These are phyloP conservation scores for Cyclopterus lumpus DNA, from an alignment of 2,797 vertebrate species.

Conservation along the genomic window DNA sequence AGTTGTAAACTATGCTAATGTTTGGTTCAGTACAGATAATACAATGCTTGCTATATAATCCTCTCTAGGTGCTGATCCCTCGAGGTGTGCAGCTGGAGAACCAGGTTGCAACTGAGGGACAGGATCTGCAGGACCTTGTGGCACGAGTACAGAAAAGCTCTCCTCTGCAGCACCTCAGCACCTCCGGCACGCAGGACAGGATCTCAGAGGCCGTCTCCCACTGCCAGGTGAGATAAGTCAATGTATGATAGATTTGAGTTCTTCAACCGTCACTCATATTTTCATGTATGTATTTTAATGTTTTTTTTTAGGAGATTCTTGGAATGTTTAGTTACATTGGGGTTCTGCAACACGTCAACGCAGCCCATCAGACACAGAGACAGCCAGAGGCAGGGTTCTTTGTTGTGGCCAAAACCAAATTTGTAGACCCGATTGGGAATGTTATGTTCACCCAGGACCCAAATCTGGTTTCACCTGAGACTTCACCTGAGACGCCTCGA, in stretches of 20 bases:
- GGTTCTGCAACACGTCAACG: slow-evolving; percentile 17
- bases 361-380: slow-evolving; percentile 18
- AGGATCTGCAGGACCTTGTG: slow-evolving; percentile 41
- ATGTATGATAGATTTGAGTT: not conserved
- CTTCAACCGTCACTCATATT: not conserved
- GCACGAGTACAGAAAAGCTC: slow-evolving; percentile 17
- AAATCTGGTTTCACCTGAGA: slow-evolving; percentile 9
- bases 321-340: slow-evolving; percentile 42
- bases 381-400: slow-evolving; percentile 34
- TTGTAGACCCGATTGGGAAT: slow-evolving; percentile 37
- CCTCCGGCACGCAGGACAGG: slow-evolving; percentile 17
- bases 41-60: not conserved
- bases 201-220: slow-evolving; percentile 33
- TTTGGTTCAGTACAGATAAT: not conserved
- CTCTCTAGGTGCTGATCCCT: slow-evolving; percentile 40
- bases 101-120: slow-evolving; percentile 32
- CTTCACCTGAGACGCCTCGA: slow-evolving; percentile 6
- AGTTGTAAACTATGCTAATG: not conserved
- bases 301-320: slow-evolving; percentile 55
- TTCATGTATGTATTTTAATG: not conserved
- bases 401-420: slow-evolving; percentile 59
- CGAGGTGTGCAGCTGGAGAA: slow-evolving; percentile 54
- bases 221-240: slow-evolving; percentile 40
- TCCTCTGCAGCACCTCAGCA: slow-evolving; percentile 50
- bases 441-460: slow-evolving; percentile 17